phyloP scores from a whole-genome alignment of 2,113 vertebrate genomes.

The Murina feae region DNA sequence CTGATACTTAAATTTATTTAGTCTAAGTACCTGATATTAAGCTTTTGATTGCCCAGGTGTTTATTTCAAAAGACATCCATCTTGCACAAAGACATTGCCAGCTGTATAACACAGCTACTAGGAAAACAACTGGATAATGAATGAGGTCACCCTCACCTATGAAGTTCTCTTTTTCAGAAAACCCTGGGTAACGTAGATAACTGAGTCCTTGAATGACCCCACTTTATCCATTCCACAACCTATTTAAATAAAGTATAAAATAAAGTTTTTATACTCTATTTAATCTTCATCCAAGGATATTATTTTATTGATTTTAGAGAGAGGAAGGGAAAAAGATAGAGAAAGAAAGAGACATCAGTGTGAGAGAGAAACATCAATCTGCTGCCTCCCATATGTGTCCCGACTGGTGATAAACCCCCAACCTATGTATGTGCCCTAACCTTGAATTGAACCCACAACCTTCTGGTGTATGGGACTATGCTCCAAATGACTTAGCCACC shows the following conservation, averaged over 20 bases:
- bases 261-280: neutral
- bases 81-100: neutral
- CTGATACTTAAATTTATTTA: neutral
- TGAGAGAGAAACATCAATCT: neutral
- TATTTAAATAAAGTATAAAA: neutral
- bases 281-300: neutral
- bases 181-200: neutral
- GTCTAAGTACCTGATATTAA: neutral
- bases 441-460: neutral
- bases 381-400: neutral
- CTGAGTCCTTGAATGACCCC: neutral
- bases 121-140: neutral
- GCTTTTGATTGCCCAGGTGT: neutral
- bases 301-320: neutral
- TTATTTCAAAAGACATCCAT: neutral
- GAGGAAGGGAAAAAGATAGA: neutral
- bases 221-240: neutral
- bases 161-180: neutral
- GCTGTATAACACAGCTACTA: neutral
- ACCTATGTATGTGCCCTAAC: neutral
- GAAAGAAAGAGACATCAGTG: neutral
- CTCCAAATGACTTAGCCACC: neutral
- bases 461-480: neutral
- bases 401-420: neutral
- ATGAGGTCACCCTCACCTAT: neutral